A percentile compares a stretch with the other conserved stretches of the same genome.
Conservation (phyloP, 2,888 invertebrate genomes). For the Rugalucina vietnamica region DNA sequence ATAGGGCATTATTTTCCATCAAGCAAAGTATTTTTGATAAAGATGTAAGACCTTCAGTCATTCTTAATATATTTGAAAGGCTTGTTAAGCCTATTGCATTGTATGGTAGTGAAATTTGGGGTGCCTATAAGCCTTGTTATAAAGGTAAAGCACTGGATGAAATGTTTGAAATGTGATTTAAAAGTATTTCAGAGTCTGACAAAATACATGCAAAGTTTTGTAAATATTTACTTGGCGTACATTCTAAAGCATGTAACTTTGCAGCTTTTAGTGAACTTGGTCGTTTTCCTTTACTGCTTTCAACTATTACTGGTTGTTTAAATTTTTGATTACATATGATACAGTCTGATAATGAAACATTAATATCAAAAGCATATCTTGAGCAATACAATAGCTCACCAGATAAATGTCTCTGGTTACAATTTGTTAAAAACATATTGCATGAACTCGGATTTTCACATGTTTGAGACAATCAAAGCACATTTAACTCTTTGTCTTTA, state of each 20-base stretch:
- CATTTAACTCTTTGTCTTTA: neutral
- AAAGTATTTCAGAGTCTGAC: neutral
- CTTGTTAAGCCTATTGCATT: neutral
- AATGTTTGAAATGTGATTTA: neutral
- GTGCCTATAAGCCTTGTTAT: neutral
- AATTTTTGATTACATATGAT: neutral
- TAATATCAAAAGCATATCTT: neutral
- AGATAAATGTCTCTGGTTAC: neutral
- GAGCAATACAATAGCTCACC: neutral
- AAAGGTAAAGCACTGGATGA: neutral
- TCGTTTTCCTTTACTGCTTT: neutral
- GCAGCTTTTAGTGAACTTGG: neutral
- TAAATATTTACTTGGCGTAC: neutral
- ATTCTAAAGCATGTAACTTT: neutral
- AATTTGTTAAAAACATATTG: neutral
- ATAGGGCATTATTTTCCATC: neutral
- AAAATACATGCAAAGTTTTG: neutral
- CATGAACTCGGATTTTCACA: neutral
- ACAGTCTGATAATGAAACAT: neutral
- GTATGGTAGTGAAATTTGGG: neutral
- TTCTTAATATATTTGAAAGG: neutral
- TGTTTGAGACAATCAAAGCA: neutral
- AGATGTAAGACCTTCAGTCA: neutral
- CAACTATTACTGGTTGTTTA: neutral
- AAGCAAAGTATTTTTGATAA: neutral